Evolutionary conservation across 1,140 invertebrate genomes (phyloP).

Genomic region (Lucilia cuprina): DNA sequence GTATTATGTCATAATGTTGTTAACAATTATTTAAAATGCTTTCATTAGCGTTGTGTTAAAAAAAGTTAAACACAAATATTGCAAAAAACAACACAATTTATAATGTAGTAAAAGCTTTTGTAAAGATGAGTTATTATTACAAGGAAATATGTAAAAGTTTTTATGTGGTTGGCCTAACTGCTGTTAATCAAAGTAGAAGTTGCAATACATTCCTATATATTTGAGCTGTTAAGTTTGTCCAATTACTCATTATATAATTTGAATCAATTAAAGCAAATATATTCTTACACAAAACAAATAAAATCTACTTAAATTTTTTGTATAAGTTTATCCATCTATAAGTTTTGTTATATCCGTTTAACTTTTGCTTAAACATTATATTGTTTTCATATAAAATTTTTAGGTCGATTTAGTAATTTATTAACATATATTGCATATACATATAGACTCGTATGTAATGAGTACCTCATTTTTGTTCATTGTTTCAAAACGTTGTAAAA

Average conservation of each 20-base stretch:
- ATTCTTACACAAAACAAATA: too few relatives aligned
- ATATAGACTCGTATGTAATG: background rate
- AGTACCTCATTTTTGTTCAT: slow-evolving; percentile 60
- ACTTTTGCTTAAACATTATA: background rate
- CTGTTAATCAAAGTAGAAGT: too few relatives aligned
- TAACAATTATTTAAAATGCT: background rate
- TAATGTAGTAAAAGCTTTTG: background rate
- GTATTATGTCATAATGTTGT: too few relatives aligned
- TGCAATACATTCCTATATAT: too few relatives aligned
- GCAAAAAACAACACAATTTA: background rate
- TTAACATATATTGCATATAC: background rate
- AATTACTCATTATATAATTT: too few relatives aligned
- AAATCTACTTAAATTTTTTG: too few relatives aligned
- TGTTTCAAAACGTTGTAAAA: slow-evolving; percentile 80
- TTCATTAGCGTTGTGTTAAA: background rate
- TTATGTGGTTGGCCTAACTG: too few relatives aligned
- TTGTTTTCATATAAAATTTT: background rate
- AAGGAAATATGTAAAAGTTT: too few relatives aligned
- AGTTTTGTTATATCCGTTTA: too few relatives aligned
- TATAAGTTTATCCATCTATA: too few relatives aligned
- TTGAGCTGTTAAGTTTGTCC: too few relatives aligned
- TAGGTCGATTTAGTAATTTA: background rate
- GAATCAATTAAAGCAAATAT: too few relatives aligned
- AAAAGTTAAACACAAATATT: background rate
- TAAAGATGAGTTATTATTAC: background rate